Percentiles rank a stretch among this genome's conserved stretches.
Evolutionary conservation across 2,888 invertebrate genomes (phyloP).

Genomic region (Clistopyga incitator): DNA sequence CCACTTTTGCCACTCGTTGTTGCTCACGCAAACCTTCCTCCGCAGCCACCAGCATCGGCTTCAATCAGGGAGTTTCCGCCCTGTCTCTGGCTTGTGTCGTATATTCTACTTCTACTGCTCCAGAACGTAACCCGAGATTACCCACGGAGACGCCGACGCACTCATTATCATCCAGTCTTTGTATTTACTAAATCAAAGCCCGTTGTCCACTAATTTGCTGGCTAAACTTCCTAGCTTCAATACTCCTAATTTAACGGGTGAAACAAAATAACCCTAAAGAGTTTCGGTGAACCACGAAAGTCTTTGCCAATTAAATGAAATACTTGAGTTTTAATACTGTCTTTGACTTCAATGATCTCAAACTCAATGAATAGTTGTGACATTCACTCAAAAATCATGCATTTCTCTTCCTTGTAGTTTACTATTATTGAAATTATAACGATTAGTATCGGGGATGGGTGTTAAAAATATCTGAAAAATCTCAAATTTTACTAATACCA

Average conservation of each 20-base stretch:
- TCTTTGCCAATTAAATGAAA: no score
- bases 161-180: not conserved
- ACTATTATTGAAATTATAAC: no score
- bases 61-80: slow-evolving; percentile 67
- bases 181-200: not conserved
- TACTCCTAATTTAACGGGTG: not conserved
- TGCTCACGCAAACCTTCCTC: slow-evolving; percentile 31
- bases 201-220: not conserved
- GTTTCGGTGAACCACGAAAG: no score
- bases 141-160: not conserved
- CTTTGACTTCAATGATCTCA: no score
- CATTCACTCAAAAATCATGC: no score
- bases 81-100: slow-evolving; percentile 42
- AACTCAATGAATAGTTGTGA: no score
- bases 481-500: not conserved
- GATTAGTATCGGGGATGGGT: no score
- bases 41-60: slow-evolving; percentile 33
- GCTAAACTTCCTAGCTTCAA: no score
- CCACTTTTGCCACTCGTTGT: slow-evolving; percentile 48
- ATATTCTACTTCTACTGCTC: slow-evolving; percentile 19
- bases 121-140: slow-evolving; percentile 25
- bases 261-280: not conserved
- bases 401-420: no score
- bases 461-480: no score
- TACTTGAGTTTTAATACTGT: no score